Base-by-base conservation (phyloP, 2,888 invertebrate species). In the Lasius platythorax region DNA sequence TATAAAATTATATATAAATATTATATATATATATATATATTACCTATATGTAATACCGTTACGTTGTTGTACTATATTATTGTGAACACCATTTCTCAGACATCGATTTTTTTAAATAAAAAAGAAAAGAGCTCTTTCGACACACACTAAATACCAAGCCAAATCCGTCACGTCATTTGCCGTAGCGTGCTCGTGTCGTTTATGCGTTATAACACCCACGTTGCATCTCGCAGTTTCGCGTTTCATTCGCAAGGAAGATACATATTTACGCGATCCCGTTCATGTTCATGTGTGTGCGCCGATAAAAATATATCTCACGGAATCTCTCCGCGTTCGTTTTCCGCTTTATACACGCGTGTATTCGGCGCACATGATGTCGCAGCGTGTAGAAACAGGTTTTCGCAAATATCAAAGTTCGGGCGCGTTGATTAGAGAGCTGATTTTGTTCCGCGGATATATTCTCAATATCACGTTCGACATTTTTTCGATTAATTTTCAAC, bases 51-150 rank as follows among this genome's bases (percentile, higher is more conserved):
- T 93, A 93, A 93, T 93, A 91, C 91, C 92, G 92, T 93, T 93
- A 92, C 92, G 92, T 93, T 93, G 92, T 93, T 93, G 94, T 94
- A 94, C 88, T 90, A 93, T 93, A 94, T 94, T 94, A 94, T 93
- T 93, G 93, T 94, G 93, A 94, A 94, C 93, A 94, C 94, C 94
- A 94, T 94, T 94, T 94, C 93, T 94, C 93, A 93, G 90, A 94
- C 94, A 94, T 94, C 94, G 94, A 94, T 93, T 94, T 94, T 91
- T 94, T 93, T 92, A 93, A 93, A 94, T 93, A 93, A 93, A 94
- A 93, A 85, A 85, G 90, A 91, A 78, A 81, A 91, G 88, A 79
- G 79, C 79, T 91, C 90, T 89, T 86, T 91, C 86, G 87, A 90
- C 83, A 86, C 82, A 85, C 85, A 87, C 78, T 75, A 86, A 84